Conservation (phyloP, 2,888 invertebrate genomes). For the Taphrorychus bicolor region DNA sequence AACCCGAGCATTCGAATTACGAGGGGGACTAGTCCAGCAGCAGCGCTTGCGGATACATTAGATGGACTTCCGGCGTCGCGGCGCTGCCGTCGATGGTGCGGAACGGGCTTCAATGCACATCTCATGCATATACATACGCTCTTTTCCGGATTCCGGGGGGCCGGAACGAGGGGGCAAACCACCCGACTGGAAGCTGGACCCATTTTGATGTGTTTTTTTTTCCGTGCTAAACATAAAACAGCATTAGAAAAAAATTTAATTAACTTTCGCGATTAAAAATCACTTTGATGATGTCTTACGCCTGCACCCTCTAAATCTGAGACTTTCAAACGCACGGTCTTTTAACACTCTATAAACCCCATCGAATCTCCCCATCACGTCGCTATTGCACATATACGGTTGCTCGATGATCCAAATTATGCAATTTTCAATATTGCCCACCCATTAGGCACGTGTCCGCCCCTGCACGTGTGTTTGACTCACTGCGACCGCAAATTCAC, state of each 20-base stretch:
- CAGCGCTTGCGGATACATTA: slow-evolving; percentile 64
- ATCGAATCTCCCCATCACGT: background rate
- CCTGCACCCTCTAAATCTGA: background rate
- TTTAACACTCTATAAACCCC: background rate
- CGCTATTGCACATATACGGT: slow-evolving; percentile 9
- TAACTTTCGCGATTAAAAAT: no score
- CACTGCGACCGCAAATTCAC: slow-evolving; percentile 62
- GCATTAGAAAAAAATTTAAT: no score
- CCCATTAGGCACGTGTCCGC: slow-evolving; percentile 63
- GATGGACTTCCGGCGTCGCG: slow-evolving; percentile 66
- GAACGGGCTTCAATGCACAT: slow-evolving; percentile 56
- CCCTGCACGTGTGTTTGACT: slow-evolving; percentile 63
- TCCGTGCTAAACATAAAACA: no score
- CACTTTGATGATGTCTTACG: background rate
- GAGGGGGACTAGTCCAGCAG: background rate
- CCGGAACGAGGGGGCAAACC: background rate
- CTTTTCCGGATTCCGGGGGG: slow-evolving; percentile 47
- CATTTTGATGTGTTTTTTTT: background rate
- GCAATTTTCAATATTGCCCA: slow-evolving; percentile 64
- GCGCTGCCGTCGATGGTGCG: slow-evolving; percentile 57
- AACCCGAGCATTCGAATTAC: background rate
- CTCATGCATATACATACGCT: slow-evolving; percentile 60
- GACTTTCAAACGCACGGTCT: background rate
- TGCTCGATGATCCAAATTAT: slow-evolving; percentile 61
- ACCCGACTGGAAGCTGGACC: slow-evolving; percentile 25